Base-by-base conservation (phyloP, 2,797 vertebrate genomes). In the Todus mexicanus region DNA sequence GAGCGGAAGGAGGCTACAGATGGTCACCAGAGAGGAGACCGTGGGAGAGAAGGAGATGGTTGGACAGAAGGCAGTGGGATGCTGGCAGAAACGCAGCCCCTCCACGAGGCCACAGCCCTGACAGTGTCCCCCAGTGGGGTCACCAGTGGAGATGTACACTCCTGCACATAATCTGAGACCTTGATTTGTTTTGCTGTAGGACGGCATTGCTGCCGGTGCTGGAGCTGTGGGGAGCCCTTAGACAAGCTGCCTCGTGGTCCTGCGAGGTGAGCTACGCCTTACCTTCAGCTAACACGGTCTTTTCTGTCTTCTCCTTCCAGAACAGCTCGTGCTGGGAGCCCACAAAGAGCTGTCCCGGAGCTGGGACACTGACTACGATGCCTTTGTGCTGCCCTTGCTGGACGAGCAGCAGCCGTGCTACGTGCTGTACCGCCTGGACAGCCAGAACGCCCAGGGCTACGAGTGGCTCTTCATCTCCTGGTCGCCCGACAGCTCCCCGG, bases 401-500 rank as follows among this genome's bases (percentile, higher is more conserved):
- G 98, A 98, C 0, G 98, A 98, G 72, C 98, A 98, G 95, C 98
- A 99, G 95, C 99, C 99, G 0, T 99, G 99, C 96, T 99, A 99
- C 78, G 95, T 99, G 96, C 98, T 99, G 69, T 99, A 99, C 97
- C 99, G 99, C 33, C 98, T 99, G 66, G 99, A 99, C 97, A 98
- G 99, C 69, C 98, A 98, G 97, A 99, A 99, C 12, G 98, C 99
- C 64, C 99, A 99, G 97, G 99, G 99, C 88, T 98, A 98, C 1
- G 98, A 99, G 97, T 99, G 99, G 99, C 97, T 99, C 93, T 99
- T 99, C 98, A 98, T 99, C 38, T 98, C 99, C 89, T 99, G 99
- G 99, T 99, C 99, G 54, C 99, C 99, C 29, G 99, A 99, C 96
- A 99, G 98, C 87, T 99, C 99, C 82, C 98, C 99, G 70, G 99